Evolutionary conservation across 1,140 invertebrate genomes (phyloP).

Genomic region (Orussus abietinus): DNA sequence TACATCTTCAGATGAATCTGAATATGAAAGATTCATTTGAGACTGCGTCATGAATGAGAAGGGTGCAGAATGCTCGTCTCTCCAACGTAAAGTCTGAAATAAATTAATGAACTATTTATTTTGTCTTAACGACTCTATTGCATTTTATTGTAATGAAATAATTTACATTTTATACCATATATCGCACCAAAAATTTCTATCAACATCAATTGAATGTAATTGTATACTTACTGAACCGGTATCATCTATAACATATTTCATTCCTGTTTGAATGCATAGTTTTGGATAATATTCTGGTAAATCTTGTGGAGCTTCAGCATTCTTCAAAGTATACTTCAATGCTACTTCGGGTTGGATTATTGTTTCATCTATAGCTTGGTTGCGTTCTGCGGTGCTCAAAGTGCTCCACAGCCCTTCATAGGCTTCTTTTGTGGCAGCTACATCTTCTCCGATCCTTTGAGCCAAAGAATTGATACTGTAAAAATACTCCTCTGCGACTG

Average conservation of each 20-base stretch:
- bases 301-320: constrained; percentile 36
- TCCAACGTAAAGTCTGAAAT: constrained; percentile 54
- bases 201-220: constrained; percentile 4
- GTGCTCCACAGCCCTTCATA: constrained; percentile 69
- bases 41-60: constrained; percentile 77
- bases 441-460: constrained; percentile 64
- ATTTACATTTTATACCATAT: no score
- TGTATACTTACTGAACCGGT: constrained; percentile 43
- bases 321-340: constrained; percentile 62
- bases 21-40: constrained; percentile 66
- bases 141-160: no score
- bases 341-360: constrained; percentile 71
- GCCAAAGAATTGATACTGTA: constrained; percentile 66
- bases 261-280: constrained; percentile 51
- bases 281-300: constrained; percentile 49
- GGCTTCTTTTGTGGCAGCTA: constrained; percentile 62
- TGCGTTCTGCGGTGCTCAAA: constrained; percentile 64
- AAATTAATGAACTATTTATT: constrained; percentile 4
- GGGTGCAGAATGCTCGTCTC: constrained; percentile 74
- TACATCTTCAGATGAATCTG: constrained; percentile 32
- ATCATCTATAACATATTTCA: constrained; percentile 57
- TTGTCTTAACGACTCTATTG: no score
- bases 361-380: constrained; percentile 70
- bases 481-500: constrained; percentile 66
- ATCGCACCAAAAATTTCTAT: no score